Percentiles rank a stretch among this genome's conserved stretches.
phyloP scores from a whole-genome alignment of 2,797 vertebrate genomes.

The Acanthornis magna region DNA sequence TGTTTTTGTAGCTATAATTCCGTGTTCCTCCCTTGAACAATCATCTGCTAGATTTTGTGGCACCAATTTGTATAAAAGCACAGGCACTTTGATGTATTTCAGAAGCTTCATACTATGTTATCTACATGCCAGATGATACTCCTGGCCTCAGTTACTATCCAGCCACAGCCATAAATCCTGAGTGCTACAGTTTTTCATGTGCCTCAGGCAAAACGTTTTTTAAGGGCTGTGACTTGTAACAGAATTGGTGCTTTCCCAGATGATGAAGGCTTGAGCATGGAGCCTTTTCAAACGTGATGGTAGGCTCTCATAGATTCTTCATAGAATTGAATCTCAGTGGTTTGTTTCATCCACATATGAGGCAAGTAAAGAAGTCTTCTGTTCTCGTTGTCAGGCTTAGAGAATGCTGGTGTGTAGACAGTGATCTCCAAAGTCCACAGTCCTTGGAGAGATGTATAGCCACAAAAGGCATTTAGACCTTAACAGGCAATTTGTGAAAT shows the following conservation, averaged over 20 bases:
- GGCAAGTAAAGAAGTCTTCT: not conserved
- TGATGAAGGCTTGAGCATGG: not conserved
- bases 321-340: not conserved
- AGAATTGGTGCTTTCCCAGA: not conserved
- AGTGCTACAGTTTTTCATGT: not conserved
- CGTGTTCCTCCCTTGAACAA: constrained; percentile 25
- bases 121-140: constrained; percentile 43
- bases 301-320: not conserved
- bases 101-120: constrained; percentile 22
- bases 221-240: not conserved
- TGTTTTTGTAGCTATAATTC: not conserved
- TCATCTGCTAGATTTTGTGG: constrained; percentile 21
- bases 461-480: not conserved
- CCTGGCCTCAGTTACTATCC: not conserved
- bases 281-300: not conserved
- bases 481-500: not conserved
- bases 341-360: not conserved
- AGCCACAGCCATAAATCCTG: constrained; percentile 7
- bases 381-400: not conserved
- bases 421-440: not conserved
- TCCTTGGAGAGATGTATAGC: not conserved
- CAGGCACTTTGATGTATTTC: constrained; percentile 36
- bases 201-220: not conserved
- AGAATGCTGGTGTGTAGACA: not conserved
- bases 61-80: constrained; percentile 1